phyloP scores from a whole-genome alignment of 2,797 vertebrate species.

The Meriones psammophilus region DNA sequence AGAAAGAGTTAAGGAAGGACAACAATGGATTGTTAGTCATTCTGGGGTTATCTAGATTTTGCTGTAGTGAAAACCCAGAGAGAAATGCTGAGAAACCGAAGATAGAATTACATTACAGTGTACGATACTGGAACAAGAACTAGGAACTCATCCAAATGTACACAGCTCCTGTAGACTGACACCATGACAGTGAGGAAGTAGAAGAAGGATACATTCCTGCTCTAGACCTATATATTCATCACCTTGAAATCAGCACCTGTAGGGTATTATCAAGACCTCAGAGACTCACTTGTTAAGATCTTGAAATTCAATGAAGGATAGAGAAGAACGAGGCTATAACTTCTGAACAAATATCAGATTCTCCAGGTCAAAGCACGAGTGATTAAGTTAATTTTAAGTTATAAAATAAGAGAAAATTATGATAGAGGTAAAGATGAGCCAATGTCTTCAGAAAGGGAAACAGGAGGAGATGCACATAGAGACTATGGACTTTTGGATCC shows the following conservation, averaged over 20 bases:
- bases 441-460: not conserved
- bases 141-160: not conserved
- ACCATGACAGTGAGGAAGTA: not conserved
- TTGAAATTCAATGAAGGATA: not conserved
- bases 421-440: not conserved
- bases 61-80: not conserved
- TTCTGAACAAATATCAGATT: not conserved
- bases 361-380: not conserved
- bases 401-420: not conserved
- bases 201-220: fast-evolving
- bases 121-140: not conserved
- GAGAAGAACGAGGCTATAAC: not conserved
- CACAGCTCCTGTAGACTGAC: not conserved
- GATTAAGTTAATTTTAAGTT: not conserved
- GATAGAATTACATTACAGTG: not conserved
- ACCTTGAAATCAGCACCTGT: not conserved
- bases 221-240: not conserved
- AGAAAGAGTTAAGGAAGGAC: not conserved
- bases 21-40: not conserved
- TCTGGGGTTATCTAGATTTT: not conserved
- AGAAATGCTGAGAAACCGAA: not conserved
- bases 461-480: not conserved
- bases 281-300: not conserved
- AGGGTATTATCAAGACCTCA: not conserved
- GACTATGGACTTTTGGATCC: not conserved